Base-by-base conservation (phyloP, 2,113 vertebrate genomes). In the Gallinago undulata region DNA sequence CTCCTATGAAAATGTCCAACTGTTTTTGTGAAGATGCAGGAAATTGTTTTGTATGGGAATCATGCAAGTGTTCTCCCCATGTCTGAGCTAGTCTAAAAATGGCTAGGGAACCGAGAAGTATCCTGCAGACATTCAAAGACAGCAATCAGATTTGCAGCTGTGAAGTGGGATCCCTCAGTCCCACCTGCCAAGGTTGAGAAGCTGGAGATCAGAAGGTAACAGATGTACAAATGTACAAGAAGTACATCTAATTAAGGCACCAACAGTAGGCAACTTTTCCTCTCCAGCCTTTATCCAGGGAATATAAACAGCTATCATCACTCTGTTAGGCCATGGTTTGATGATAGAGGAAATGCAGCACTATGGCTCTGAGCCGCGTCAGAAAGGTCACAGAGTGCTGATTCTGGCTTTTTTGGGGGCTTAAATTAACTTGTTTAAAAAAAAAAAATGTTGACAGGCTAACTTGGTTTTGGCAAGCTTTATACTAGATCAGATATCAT, bases 61-160 rank as follows among this genome's bases (percentile, higher is more conserved):
- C 1, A 0, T 6, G 8, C 0, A 2, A 28, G 22, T 13, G 66
- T 83, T 37, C 51, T 88, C 41, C 51, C 73, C 2, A 5, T 5
- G 4, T 69, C 73, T 81, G 47, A 86, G 37, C 27, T 39, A 23
- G 37, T 28, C 31, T 10, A 14, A 18, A 68, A 89, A 67, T 30
- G 19, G 28, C 24, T n/a, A 43, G 51, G 23, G n/a, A 68, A 81
- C 31, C 0, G 0, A 63, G 60, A 23, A 69, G 35, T 25, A 80
- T 39, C 21, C 19, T 41, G 12, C 2, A 1, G 53, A 37, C 6
- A 8, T 33, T 70, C 18, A 47, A 55, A 81, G 45, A 31, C 4
- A 50, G 25, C 30, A 31, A 72, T 7, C 22, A 13, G 27, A 77
- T 15, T 48, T 48, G n/a, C 3, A 50, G 69, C 37, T 74, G 22